These are phyloP conservation scores for Boulengeromyrus knoepffleri DNA, from an alignment of 2,113 vertebrate species.

Conservation along the genomic window DNA sequence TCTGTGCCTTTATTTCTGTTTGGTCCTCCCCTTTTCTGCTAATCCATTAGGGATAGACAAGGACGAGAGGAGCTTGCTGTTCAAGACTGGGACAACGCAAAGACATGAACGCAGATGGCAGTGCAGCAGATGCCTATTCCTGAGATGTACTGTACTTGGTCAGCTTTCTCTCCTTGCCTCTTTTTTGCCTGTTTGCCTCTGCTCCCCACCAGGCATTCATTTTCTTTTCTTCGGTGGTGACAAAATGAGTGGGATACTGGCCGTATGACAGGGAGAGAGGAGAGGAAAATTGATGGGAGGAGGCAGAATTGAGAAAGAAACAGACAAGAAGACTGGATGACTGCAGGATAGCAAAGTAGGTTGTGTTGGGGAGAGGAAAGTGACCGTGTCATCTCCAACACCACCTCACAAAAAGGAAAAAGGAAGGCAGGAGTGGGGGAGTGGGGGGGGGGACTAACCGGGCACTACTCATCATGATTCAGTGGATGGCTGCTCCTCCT, in stretches of 20 bases:
- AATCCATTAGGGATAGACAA: constrained; percentile 28
- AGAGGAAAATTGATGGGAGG: constrained; percentile 28
- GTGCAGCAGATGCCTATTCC: constrained; percentile 21
- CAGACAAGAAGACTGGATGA: constrained; percentile 22
- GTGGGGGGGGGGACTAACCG: neutral
- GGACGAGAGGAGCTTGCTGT: neutral
- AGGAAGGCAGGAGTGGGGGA: constrained; percentile 27
- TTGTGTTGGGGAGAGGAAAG: constrained; percentile 8
- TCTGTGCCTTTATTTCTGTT: constrained; percentile 25
- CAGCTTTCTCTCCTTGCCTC: neutral
- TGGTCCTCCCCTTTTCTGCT: constrained; percentile 27
- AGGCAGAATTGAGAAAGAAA: constrained; percentile 30
- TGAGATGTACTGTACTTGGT: constrained; percentile 9
- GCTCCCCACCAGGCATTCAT: constrained; percentile 26
- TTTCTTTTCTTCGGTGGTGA: constrained; percentile 26
- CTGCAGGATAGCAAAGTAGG: constrained; percentile 20
- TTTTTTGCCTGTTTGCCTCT: neutral
- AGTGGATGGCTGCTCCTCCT: constrained; percentile 30
- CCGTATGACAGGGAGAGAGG: constrained; percentile 38
- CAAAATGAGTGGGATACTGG: constrained; percentile 21
- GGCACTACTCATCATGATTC: constrained; percentile 36
- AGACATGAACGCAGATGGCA: constrained; percentile 25
- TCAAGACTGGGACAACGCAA: constrained; percentile 25
- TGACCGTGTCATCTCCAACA: constrained; percentile 28
- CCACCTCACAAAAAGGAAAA: constrained; percentile 31